phyloP scores from a whole-genome alignment of 2,797 vertebrate species.

The Clarias laeviceps region DNA sequence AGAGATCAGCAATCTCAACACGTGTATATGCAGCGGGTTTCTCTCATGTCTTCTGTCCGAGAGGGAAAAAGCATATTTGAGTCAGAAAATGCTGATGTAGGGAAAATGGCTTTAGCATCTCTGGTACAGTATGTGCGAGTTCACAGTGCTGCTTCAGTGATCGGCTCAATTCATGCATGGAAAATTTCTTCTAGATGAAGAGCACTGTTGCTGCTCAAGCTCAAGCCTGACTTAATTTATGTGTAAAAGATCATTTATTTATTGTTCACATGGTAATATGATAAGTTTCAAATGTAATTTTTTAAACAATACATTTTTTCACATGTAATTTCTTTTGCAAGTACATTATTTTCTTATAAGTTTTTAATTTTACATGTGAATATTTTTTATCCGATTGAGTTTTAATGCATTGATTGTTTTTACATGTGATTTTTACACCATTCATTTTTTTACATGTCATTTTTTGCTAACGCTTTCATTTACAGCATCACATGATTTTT shows the following conservation, averaged over 20 bases:
- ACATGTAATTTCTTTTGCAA: too few species aligned
- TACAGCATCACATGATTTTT: neutral
- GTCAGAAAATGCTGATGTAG: slow-evolving; percentile 17
- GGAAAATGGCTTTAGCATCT: neutral
- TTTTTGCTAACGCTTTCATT: neutral
- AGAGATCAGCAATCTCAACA: slow-evolving; percentile 68
- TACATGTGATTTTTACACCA: neutral
- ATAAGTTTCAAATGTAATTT: too few species aligned
- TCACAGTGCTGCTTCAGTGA: slow-evolving; percentile 40
- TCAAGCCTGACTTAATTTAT: neutral
- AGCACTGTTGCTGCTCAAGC: neutral
- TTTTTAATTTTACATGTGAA: too few species aligned
- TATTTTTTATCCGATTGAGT: too few species aligned
- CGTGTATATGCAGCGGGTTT: slow-evolving; percentile 65
- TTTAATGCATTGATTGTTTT: neutral
- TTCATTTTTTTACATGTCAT: neutral
- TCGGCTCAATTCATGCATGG: neutral
- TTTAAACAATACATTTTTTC: too few species aligned
- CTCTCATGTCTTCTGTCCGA: slow-evolving; percentile 48
- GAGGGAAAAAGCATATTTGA: slow-evolving; percentile 52
- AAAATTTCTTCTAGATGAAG: neutral
- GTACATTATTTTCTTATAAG: too few species aligned
- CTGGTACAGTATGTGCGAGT: slow-evolving; percentile 60
- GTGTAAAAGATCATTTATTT: neutral
- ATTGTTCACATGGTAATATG: too few species aligned